Base-by-base conservation (phyloP, 2,113 vertebrate species). In the Rhagologus leucostigma region DNA sequence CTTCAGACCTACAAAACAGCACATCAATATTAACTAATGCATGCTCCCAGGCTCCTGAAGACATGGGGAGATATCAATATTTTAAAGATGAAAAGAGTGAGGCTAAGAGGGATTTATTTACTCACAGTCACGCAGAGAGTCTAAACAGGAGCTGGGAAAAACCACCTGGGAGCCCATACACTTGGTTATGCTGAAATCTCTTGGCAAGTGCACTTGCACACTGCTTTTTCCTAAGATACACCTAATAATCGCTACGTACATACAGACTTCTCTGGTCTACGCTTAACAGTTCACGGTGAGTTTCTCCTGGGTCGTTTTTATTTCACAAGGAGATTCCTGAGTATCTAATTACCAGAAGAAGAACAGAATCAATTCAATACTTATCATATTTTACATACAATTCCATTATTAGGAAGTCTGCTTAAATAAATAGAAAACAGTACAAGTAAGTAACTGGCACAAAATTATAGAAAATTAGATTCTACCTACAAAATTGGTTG, bases 41-140 rank as follows among this genome's bases (percentile, higher is more conserved):
- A 75, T 32, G 49, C 46, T 76, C 27, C 37, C 24, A 6, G 14
- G 16, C 29, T 88, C 56, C 71, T 47, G 49, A 75, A 64, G 64
- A 33, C 22, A 20, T 5, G 10, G 16, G 42, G 52, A 55, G 41
- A 9, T 41, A 94, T 4, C 33, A 50, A 10, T 67, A 83, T 84
- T 90, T 92, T 91, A 47, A 75, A 77, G 39, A 52, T 2, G 0
- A 44, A 63, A 84, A 86, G 23, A 37, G 9, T 9, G 21, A 91
- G 35, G 46, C 24, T 21, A 39, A 42, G 46, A 62, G 16, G 2
- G 18, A 77, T 83, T 91, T 67, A 52, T 73, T 83, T 88, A 65
- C 65, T 73, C 20, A 26, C 13, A 1, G 42, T 50, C 53, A 91
- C 0, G 1, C 29, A 56, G 39, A 0, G 0, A 44, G 30, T 33